Evolutionary conservation across 2,888 invertebrate genomes (phyloP), one percentile per base, ranked within the genome.

Genomic region (Ophioninae sp.): DNA sequence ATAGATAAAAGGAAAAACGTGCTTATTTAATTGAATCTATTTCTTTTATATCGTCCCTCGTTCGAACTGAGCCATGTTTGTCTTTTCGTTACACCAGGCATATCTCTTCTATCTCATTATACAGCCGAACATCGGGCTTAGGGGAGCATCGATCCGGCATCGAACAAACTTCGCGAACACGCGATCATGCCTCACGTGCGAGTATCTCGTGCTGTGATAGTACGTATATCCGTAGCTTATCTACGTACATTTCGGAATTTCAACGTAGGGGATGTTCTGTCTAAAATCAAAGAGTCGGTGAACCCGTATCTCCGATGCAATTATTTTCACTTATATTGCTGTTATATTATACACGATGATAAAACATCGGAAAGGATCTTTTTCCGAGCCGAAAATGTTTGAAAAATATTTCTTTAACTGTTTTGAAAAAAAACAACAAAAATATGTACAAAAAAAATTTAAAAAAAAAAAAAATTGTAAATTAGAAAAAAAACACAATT

Each of bases 101-200:
- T 73, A 69, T 80, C 71, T 80, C 71, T 59, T 58, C 73, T 79
- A 81, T 81, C 82, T 85, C 69, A 81, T 84, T 78, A 84, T 78
- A 72, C 58, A 39, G 75, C 67, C 67, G 74, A 68, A 61, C 74
- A 69, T 79, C 64, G 30, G 58, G 71, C 63, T 68, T 64, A 63
- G 41, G 63, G 73, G 20, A 61, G 63, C 82, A 82, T 86, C 87
- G 86, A 87, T 86, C 79, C 72, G 65, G 58, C 83, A 87, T 87
- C 83, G 87, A 87, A 86, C 83, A 86, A 87, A 84, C 85, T 84
- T 75, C 41, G 82, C 58, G 79, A 63, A 82, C 85, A 86, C 85
- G 85, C 85, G 84, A 86, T 84, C 85, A 73, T 80, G 59, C 68
- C 81, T 73, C 82, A 67, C 44, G 69, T 69, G 58, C 65, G 72